Evolutionary conservation across 2,113 vertebrate species (phyloP), one percentile per base, ranked within the genome.

Genomic region (Nettapus auritus): DNA sequence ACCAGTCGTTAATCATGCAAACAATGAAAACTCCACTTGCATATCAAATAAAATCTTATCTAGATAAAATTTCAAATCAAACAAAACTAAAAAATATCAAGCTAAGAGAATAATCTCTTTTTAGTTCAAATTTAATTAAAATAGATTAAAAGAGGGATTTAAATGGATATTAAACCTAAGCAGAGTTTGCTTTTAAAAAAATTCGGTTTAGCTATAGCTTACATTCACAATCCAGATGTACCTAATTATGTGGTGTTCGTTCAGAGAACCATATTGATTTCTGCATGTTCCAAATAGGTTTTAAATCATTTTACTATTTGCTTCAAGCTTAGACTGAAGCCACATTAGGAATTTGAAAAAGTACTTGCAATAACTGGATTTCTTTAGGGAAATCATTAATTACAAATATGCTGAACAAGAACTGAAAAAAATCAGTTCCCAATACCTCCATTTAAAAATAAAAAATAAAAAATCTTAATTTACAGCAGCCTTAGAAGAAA

Each of bases 211-310:
- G 75, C 28, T 87, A 33, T 4, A 84, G 59, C 60, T 91, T 95
- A 95, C 34, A 52, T 71, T 75, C 48, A 81, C 70, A 83, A 50
- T 38, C n/a, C 84, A 94, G 67, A 91, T 74, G 64, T 55, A 79
- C 33, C 14, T 85, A 87, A 91, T 94, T 87, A 91, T 20, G 48
- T 15, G 14, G 28, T 77, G 42, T 67, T 89, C 28, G 16, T 63
- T 95, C 71, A 83, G 80, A 88, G 62, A 74, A 63, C 31, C 15
- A 69, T 62, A 95, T 73, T 91, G 89, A 95, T 89, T 89, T 88
- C 75, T 83, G 18, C 44, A 82, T 77, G 52, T 42, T 91, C 55
- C 85, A 89, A 59, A 77, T 40, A 0, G 1, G 57, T 75, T 86
- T 95, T 70, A 70, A 75, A 78, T 84, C 36, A 78, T 28, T 84